Conservation (phyloP, 2,797 vertebrate genomes). For the Cuculus canorus region DNA sequence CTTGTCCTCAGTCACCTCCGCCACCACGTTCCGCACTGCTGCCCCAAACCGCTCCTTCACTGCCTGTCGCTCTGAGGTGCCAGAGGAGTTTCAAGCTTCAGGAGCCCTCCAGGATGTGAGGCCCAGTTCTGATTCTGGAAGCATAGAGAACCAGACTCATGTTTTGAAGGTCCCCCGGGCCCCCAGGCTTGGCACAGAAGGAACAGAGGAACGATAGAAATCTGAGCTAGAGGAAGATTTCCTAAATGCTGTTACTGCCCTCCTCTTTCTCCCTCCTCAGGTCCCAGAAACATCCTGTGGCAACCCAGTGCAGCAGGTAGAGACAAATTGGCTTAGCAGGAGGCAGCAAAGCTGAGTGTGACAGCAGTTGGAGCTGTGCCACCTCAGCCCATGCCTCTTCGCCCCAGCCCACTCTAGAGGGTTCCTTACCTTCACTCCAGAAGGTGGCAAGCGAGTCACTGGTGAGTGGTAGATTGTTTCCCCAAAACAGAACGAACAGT, state of each 20-base stretch:
- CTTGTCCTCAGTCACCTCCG: too few relatives aligned
- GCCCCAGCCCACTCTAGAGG: rapidly evolving
- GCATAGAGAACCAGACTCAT: rapidly evolving
- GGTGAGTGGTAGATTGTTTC: conserved; percentile 84
- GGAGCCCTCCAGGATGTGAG: background rate
- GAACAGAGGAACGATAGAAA: background rate
- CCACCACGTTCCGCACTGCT: too few relatives aligned
- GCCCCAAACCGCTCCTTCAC: too few relatives aligned
- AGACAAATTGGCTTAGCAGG: too few relatives aligned
- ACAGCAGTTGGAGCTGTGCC: background rate
- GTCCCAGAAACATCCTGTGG: background rate
- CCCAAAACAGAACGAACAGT: conserved; percentile 82
- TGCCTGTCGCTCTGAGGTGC: rapidly evolving
- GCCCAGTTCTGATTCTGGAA: background rate
- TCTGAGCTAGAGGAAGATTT: background rate
- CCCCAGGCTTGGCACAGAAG: background rate
- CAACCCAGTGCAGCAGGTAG: background rate
- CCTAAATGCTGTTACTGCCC: rapidly evolving
- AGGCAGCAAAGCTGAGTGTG: rapidly evolving
- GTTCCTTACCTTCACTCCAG: conserved; percentile 85
- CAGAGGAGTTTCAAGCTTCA: background rate
- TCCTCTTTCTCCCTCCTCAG: background rate
- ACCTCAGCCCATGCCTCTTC: background rate
- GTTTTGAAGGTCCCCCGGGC: background rate
- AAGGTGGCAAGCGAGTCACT: conserved; percentile 77